Conservation (phyloP, 2,113 vertebrate species). For the Lagopus muta region DNA sequence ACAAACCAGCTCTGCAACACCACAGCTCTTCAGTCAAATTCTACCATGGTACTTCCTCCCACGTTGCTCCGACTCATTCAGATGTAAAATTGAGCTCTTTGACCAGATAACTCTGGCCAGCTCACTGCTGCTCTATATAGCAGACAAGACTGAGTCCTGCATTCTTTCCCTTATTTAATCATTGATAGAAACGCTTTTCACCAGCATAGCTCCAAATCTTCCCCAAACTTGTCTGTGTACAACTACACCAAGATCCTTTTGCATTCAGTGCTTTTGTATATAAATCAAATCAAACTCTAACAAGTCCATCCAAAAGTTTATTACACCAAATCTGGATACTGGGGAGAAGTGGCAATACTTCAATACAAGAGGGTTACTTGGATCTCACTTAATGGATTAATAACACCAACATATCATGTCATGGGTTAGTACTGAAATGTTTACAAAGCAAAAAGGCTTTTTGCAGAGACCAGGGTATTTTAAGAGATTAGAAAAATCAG, state of each 20-base stretch:
- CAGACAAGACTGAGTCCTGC: neutral
- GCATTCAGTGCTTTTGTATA: neutral
- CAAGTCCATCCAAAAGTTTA: neutral
- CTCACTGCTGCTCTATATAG: neutral
- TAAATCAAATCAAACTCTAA: neutral
- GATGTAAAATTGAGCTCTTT: neutral
- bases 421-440: neutral
- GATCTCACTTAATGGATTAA: neutral
- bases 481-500: neutral
- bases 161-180: neutral
- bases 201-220: neutral
- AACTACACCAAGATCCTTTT: neutral
- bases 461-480: neutral
- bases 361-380: neutral
- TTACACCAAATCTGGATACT: neutral
- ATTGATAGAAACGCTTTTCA: neutral
- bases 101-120: neutral
- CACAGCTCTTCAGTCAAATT: neutral
- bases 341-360: neutral
- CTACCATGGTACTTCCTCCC: neutral
- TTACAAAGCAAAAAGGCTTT: neutral
- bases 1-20: neutral
- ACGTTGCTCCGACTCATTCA: neutral
- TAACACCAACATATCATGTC: neutral
- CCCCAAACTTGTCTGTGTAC: neutral